phyloP scores from a whole-genome alignment of 2,113 vertebrate genomes.

The Sprattus sprattus region DNA sequence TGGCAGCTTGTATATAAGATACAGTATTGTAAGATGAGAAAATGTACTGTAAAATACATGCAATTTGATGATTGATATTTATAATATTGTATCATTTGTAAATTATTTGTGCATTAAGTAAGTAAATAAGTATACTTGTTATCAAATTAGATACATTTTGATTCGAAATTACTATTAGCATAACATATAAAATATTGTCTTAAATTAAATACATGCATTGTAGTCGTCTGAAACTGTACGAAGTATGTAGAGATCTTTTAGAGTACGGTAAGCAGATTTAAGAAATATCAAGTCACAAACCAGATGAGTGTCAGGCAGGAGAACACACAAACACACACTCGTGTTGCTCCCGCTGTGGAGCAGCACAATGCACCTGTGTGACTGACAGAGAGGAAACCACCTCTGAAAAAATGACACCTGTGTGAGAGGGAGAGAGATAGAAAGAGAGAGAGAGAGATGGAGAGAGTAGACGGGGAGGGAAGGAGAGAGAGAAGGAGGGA shows the following conservation, averaged over 20 bases:
- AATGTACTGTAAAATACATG: neutral
- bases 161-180: neutral
- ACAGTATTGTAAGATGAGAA: too few species aligned
- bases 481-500: neutral
- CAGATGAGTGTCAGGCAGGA: neutral
- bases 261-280: neutral
- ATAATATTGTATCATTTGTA: neutral
- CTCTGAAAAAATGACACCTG: constrained; percentile 21
- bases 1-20: too few species aligned
- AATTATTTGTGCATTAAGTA: neutral
- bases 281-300: neutral
- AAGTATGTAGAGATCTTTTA: neutral
- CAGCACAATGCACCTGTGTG: constrained; percentile 15
- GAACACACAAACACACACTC: neutral
- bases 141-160: too few species aligned
- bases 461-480: neutral
- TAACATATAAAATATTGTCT: neutral
- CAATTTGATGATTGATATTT: neutral
- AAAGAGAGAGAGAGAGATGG: neutral
- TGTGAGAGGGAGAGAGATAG: neutral
- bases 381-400: neutral
- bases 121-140: too few species aligned
- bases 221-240: neutral
- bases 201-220: neutral
- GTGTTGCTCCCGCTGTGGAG: neutral